Base-by-base conservation (phyloP, 2,113 vertebrate genomes). In the Hypomesus transpacificus region DNA sequence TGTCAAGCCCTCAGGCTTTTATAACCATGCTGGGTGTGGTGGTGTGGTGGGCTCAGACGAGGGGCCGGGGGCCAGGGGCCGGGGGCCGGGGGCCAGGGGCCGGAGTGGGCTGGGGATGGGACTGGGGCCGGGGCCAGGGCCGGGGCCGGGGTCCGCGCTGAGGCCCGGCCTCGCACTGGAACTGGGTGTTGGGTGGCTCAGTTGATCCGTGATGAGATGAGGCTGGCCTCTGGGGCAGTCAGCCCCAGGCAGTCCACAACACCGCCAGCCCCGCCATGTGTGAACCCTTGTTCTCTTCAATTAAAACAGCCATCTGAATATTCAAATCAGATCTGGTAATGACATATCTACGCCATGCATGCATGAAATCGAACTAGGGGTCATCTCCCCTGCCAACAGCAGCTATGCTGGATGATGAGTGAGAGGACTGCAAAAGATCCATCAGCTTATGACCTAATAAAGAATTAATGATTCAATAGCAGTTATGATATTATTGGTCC, bases 271-370 rank as follows among this genome's bases (percentile, higher is more conserved):
- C 69, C 17, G 75, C 87, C 88, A 88, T 89, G 89, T 89, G 85
- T 84, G 85, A 89, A 89, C 86, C 81, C 78, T 88, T 80, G 80
- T 86, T 87, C 82, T 84, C 83, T 86, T 91, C 86, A 89, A 88
- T 91, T 87, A 90, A 88, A 90, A 87, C 81, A 83, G 82, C 85
- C 80, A 86, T 82, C 81, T 81, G 85, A 89, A 88, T 90, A 91
- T 90, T 90, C 82, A 89, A 82, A 89, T 87, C 62, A 61, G 78
- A 81, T 74, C 79, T 78, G 73, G 77, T 85, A 80, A 88, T 87
- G 83, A 84, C 81, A 80, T 74, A 81, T 82, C 85, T 80, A 61
- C 20, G 68, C 71, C 78, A 78, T 2, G 57, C 82, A 82, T 68
- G 80, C 73, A 73, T 83, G 76, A 80, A 82, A 86, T 81, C 58